Percentiles rank a stretch among this genome's conserved stretches.
phyloP scores from a whole-genome alignment of 2,113 vertebrate genomes.

The Emydura subglobosa region DNA sequence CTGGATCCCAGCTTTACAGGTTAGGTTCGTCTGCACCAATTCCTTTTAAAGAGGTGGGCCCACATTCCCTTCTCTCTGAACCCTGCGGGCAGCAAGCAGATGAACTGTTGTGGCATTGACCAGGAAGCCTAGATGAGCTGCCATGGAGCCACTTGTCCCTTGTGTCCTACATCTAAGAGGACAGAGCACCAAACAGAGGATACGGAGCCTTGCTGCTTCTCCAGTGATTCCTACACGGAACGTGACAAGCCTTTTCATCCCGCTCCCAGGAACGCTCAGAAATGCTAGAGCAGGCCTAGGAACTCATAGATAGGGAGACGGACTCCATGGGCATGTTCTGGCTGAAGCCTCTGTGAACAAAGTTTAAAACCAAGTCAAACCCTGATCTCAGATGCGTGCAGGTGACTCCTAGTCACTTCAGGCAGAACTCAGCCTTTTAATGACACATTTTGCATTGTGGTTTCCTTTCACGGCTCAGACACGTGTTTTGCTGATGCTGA shows the following conservation, averaged over 20 bases:
- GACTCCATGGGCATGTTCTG: neutral
- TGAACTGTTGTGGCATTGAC: fast-evolving
- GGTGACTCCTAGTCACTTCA: conserved; percentile 53
- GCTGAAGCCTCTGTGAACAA: neutral
- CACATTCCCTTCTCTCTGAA: neutral
- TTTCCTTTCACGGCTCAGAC: conserved; percentile 50
- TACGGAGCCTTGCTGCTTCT: no score
- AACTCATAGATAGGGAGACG: neutral
- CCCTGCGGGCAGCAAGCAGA: neutral
- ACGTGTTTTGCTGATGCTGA: conserved; percentile 46
- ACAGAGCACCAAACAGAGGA: fast-evolving
- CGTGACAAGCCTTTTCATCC: neutral
- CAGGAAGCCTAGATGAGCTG: neutral
- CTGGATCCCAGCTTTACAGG: neutral
- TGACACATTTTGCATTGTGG: conserved; percentile 26
- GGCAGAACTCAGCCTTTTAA: conserved; percentile 50
- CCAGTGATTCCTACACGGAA: fast-evolving
- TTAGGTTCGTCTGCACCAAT: neutral
- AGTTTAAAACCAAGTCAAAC: conserved; percentile 23
- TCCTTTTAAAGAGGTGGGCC: neutral
- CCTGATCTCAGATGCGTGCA: conserved; percentile 46
- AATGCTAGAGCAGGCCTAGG: neutral
- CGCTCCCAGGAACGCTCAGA: neutral
- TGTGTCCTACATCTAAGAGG: fast-evolving
- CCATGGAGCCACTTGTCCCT: neutral